Base-by-base conservation (phyloP, 2,888 invertebrate species). In the Craniophora ligustri region DNA sequence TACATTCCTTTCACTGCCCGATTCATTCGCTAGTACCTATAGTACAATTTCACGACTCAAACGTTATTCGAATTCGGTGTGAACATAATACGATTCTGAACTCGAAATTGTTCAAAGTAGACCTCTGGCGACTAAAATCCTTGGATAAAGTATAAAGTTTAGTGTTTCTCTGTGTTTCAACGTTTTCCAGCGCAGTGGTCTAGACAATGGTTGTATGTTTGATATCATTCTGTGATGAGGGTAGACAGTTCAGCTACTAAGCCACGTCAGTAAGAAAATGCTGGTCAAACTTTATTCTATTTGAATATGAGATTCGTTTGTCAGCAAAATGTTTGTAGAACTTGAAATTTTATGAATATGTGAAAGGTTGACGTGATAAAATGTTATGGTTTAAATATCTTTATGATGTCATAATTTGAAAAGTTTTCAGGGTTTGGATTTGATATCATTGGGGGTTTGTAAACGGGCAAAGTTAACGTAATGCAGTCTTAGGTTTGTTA, bases 121-220 rank as follows among this genome's bases (percentile, higher is more conserved):
- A 39, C 38, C 42, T 26, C 23, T 14, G 7, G 16, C 39, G 11
- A 32, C 11, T 55, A 65, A 36, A 30, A 23, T 41, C 11, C 13
- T n/a, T 28, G 15, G 54, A 63, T 64, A 59, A 60, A 65, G 56
- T 63, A 48, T 55, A 45, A 72, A 73, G 62, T 72, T 73, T 50
- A 64, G 65, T 69, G 47, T 42, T 48, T 30, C 11, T 59, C 15
- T 16, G 48, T 40, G 59, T 64, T 40, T 41, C 42, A 62, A 48
- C 34, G 66, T 75, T 75, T 79, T 77, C 75, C 79, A 56, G 78
- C 40, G 74, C 76, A 75, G 41, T 54, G 78, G 53, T 42, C 47
- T 46, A 67, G 61, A 72, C 59, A 56, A 53, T 44, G 56, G n/a
- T 51, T 65, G 72, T 67, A 56, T 67, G 73, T 78, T 79, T 76